Base-by-base conservation (phyloP, 2,888 invertebrate genomes). In the Hirtodrosophila trivittata region DNA sequence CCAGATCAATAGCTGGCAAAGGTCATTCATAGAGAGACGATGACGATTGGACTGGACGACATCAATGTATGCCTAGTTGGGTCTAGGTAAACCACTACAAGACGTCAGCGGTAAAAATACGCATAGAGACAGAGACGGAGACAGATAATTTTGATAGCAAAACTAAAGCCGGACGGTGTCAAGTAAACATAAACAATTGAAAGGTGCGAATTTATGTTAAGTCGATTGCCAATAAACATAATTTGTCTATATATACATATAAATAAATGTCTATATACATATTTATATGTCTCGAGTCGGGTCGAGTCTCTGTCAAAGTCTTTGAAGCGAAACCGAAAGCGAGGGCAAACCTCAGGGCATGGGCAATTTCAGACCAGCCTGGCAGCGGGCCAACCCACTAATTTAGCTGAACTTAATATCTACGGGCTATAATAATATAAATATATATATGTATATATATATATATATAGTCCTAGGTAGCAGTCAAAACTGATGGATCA, bases 81-180 rank as follows among this genome's bases (percentile, higher is more conserved):
- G 88, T 88, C 87, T 88, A 88, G 87, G 87, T 64, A 72, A 88
- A 88, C 88, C 81, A 85, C 74, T 77, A 64, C 14, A 10, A 54
- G 38, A 55, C 66, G 78, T 66, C 82, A 70, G 77, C 77, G 57
- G 58, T 59, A 65, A 59, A 75, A 75, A 75, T 62, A 75, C 42
- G 49, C 55, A 43, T 38, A 58, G 41, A 9, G 46, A 46, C 64
- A 64, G 5, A 28, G 9, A n/a, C 28, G 2, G 9, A 28, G 28
- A 28, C 9, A 28, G 28, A 28, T 9, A 28, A 9, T 8, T 39
- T 33, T 37, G 26, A 10, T 51, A 45, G 32, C 35, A 42, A 50
- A 63, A 50, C 51, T 45, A 26, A 59, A 49, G 32, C 39, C 46
- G 49, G 65, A 46, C 56, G 66, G 50, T 50, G 54, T 38, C 30